These are phyloP conservation scores for Bubo bubo DNA, from an alignment of 2,113 vertebrate genomes.

Conservation along the genomic window DNA sequence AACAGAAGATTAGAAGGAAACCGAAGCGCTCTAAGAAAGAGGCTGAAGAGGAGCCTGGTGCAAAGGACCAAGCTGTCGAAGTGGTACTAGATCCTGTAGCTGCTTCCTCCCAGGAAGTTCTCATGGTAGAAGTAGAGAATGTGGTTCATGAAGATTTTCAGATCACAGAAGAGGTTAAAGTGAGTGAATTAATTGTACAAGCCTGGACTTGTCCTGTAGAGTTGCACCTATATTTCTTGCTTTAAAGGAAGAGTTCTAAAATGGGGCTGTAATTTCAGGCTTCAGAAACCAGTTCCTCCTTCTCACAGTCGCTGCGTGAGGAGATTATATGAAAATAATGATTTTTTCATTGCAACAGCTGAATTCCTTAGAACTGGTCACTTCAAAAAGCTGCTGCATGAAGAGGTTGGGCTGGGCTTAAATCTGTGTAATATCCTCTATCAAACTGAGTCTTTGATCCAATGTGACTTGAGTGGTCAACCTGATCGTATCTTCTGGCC, in stretches of 20 bases:
- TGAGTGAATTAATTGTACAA: conserved; percentile 37
- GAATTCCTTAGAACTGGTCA: not conserved
- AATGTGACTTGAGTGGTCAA: not conserved
- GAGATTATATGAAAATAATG: not conserved
- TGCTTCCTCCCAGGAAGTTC: conserved; percentile 72
- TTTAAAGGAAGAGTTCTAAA: not conserved
- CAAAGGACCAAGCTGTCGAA: conserved; percentile 68
- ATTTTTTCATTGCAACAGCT: not conserved
- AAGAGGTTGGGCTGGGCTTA: not conserved
- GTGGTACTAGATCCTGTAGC: conserved; percentile 67
- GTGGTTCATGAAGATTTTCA: conserved; percentile 93
- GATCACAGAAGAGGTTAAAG: conserved; percentile 95
- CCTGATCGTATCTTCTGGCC: not conserved
- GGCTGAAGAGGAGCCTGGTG: conserved; percentile 40
- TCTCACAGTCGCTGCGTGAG: not conserved
- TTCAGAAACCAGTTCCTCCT: not conserved
- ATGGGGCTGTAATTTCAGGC: not conserved
- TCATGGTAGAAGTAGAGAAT: conserved; percentile 98
- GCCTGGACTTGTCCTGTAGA: not conserved
- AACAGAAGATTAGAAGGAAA: conserved; percentile 80
- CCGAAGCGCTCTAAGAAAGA: conserved; percentile 78
- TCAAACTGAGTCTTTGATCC: not conserved
- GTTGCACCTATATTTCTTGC: not conserved
- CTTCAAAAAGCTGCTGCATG: not conserved
- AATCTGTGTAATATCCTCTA: not conserved